These are phyloP conservation scores for Bugula neritina DNA, from an alignment of 2,888 invertebrate genomes.

Conservation along the genomic window DNA sequence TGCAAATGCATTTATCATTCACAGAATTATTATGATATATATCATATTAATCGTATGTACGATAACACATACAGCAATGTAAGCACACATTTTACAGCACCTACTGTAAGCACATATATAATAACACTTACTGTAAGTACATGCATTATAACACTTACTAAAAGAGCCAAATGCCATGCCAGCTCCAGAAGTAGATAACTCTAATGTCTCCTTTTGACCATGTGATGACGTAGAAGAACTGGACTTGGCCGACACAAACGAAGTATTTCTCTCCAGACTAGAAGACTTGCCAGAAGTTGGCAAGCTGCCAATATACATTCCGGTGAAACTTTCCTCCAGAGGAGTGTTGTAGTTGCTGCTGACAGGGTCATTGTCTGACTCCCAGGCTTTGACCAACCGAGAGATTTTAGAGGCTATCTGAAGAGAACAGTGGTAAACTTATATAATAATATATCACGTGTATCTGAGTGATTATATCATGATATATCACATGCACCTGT, in stretches of 20 bases:
- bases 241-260: constrained; percentile 3
- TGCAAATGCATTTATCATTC: too few species aligned
- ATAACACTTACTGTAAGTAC: too few species aligned
- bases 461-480: too few species aligned
- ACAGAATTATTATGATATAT: too few species aligned
- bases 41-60: too few species aligned
- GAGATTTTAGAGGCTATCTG: constrained; percentile 3
- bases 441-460: too few species aligned
- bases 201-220: neutral
- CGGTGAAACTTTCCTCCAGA: neutral
- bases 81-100: too few species aligned
- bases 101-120: too few species aligned
- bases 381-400: neutral
- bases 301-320: neutral
- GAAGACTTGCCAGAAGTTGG: constrained; percentile 1
- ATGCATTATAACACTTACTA: constrained; percentile 1
- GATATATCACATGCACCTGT: too few species aligned
- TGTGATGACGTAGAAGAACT: neutral
- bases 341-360: neutral
- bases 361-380: neutral
- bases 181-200: neutral
- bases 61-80: too few species aligned
- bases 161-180: neutral
- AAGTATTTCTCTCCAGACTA: neutral
- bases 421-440: too few species aligned